Base-by-base conservation (phyloP, 2,888 invertebrate species). In the Heliconius charithonia region DNA sequence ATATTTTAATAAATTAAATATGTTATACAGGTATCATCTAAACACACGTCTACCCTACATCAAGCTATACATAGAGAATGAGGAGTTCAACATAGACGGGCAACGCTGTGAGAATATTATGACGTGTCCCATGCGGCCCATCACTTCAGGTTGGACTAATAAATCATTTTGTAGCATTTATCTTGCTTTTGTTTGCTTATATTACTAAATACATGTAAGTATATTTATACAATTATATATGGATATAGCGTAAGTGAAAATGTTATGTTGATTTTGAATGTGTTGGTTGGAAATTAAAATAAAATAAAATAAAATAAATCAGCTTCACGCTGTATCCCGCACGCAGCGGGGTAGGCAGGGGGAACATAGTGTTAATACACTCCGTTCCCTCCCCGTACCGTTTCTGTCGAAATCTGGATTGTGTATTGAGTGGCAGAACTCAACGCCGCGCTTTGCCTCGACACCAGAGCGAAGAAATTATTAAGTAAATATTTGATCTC, bases 41-140 rank as follows among this genome's bases (percentile, higher is more conserved):
- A 98, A 98, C 95, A 98, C 98, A 7, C 95, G 98, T 66, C 96
- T 97, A 87, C 98, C 98, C 32, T 98, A 98, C 94, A 98, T 98
- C 89, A 98, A 98, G 93, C 95, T 98, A 85, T 98, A 98, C 94
- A 97, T 98, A 86, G 98, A 98, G 90, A 98, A 98, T 90, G 98
- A 98, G 89, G 98, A 98, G 91, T 98, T 98, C 93, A 98, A 98
- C 90, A 98, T 98, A 85, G 98, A 98, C 86, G 98, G 98, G 1
- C 98, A 98, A 88, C 96, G 98, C 77, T 98, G 98, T 89, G 98
- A 98, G 92, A 98, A 98, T 90, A 98, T 98, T 85, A 98, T 98
- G 97, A 98, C 98, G 0, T 98, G 98, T 87, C 98, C 98, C 37
- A 98, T 98, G 97, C 95, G 98, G 83, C 98, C 98, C 16, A 98